These are phyloP conservation scores for Tenthredo scrophulariae DNA, from an alignment of 2,888 invertebrate species.

Conservation along the genomic window DNA sequence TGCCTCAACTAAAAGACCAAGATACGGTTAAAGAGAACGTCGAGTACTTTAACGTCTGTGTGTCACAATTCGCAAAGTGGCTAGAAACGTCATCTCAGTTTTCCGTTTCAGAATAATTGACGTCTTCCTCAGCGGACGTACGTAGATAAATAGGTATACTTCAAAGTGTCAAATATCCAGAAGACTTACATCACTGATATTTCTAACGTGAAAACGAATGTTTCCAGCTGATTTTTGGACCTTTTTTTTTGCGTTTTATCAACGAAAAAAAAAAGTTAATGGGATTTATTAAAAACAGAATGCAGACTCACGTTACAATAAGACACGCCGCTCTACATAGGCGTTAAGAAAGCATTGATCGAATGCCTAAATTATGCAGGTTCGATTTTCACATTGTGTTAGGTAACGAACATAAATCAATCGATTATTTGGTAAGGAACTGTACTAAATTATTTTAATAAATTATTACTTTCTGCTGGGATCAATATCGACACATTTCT, in stretches of 20 bases:
- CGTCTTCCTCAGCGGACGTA: neutral
- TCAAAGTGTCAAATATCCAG: neutral
- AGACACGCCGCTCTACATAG: neutral
- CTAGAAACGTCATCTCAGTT: neutral
- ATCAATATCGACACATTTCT: slow-evolving; percentile 5
- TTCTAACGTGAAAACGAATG: neutral
- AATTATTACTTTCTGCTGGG: neutral
- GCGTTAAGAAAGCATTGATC: slow-evolving; percentile 1
- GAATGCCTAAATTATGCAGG: neutral
- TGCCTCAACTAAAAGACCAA: neutral
- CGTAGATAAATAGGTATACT: neutral
- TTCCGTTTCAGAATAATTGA: neutral
- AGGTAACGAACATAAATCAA: neutral
- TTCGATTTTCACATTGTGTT: neutral
- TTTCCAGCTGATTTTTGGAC: neutral
- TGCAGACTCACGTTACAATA: neutral
- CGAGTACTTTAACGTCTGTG: neutral
- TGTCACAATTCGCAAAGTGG: neutral
- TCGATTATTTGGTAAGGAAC: neutral
- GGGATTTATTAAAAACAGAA: neutral
- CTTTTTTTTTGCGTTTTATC: neutral
- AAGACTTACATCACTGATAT: neutral
- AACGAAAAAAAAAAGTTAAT: neutral
- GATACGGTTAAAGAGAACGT: neutral
- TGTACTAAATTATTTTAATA: neutral